A percentile compares a stretch with the other conserved stretches of the same genome.
These are phyloP conservation scores for Ormyrus thymus DNA, from an alignment of 2,888 invertebrate genomes.

Conservation along the genomic window DNA sequence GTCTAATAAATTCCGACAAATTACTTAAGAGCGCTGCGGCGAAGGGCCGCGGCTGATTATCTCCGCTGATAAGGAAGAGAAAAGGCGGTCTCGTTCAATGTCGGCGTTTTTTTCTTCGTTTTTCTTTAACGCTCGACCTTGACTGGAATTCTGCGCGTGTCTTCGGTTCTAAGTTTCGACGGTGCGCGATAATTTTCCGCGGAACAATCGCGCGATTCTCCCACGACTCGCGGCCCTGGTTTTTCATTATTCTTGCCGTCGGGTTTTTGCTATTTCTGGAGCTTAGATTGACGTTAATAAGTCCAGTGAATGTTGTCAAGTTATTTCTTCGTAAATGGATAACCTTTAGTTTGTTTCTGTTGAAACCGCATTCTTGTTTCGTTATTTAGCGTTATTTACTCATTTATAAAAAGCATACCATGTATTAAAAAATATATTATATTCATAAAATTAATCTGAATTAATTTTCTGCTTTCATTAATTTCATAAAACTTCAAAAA, in stretches of 20 bases:
- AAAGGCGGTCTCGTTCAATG: conserved; percentile 1
- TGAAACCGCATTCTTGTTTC: too few relatives aligned
- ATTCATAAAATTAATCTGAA: too few relatives aligned
- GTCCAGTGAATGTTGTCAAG: not conserved
- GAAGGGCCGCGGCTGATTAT: not conserved
- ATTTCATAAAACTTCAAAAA: too few relatives aligned
- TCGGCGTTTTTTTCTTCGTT: not conserved
- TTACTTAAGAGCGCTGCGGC: not conserved
- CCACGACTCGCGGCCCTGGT: conserved; percentile 24
- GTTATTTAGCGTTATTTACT: too few relatives aligned
- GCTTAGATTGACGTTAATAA: not conserved
- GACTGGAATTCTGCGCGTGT: conserved; percentile 25
- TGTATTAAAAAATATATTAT: too few relatives aligned
- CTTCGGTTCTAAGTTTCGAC: conserved; percentile 5
- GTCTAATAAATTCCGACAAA: conserved; percentile 28
- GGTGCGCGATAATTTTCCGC: not conserved
- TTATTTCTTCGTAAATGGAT: not conserved
- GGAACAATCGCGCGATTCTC: conserved; percentile 44
- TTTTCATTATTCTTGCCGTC: conserved; percentile 1
- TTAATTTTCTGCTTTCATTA: too few relatives aligned
- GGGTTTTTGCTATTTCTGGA: not conserved
- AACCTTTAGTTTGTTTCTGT: too few relatives aligned
- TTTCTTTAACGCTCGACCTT: not conserved
- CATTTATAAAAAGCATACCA: too few relatives aligned
- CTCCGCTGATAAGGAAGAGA: conserved; percentile 3